A percentile compares a stretch with the other conserved stretches of the same genome.
These are phyloP conservation scores for Sebastiscus tertius DNA, from an alignment of 2,797 vertebrate genomes.

Conservation along the genomic window DNA sequence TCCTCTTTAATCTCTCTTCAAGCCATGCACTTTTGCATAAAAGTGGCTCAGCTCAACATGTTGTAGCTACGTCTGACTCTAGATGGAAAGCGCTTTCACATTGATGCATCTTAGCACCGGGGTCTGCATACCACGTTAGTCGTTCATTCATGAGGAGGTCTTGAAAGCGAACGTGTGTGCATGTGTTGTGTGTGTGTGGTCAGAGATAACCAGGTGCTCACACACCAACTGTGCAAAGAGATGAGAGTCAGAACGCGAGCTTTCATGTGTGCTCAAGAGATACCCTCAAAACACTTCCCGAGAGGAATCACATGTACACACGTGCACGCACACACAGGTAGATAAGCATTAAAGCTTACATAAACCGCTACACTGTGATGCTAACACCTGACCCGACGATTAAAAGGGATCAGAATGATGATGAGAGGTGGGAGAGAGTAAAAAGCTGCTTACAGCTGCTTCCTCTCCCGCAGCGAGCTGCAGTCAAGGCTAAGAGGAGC, in stretches of 20 bases:
- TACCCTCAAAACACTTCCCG: slow-evolving; percentile 41
- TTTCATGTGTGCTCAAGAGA: slow-evolving; percentile 59
- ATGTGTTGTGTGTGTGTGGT: slow-evolving; percentile 32
- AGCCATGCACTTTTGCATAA: neutral
- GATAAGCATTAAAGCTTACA: slow-evolving; percentile 36
- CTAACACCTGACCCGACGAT: slow-evolving; percentile 44
- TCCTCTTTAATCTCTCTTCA: slow-evolving; percentile 18
- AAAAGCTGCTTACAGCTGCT: slow-evolving; percentile 64
- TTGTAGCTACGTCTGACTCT: neutral
- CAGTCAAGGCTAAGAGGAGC: slow-evolving; percentile 35
- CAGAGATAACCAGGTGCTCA: slow-evolving; percentile 58
- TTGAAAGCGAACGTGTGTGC: slow-evolving; percentile 27
- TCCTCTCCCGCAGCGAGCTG: slow-evolving; percentile 40
- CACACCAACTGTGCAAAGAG: slow-evolving; percentile 48
- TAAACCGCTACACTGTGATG: slow-evolving; percentile 35
- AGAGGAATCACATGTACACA: slow-evolving; percentile 16
- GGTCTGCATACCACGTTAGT: neutral
- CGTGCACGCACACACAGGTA: slow-evolving; percentile 26
- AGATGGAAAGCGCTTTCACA: slow-evolving; percentile 16
- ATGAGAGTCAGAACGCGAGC: slow-evolving; percentile 48
- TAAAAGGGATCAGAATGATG: slow-evolving; percentile 56
- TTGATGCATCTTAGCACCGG: slow-evolving; percentile 2
- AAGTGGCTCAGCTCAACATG: slow-evolving; percentile 2
- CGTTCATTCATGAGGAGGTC: slow-evolving; percentile 4
- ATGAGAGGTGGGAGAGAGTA: slow-evolving; percentile 39